phyloP scores from a whole-genome alignment of 2,797 vertebrate species.

The Neomorphus geoffroyi region DNA sequence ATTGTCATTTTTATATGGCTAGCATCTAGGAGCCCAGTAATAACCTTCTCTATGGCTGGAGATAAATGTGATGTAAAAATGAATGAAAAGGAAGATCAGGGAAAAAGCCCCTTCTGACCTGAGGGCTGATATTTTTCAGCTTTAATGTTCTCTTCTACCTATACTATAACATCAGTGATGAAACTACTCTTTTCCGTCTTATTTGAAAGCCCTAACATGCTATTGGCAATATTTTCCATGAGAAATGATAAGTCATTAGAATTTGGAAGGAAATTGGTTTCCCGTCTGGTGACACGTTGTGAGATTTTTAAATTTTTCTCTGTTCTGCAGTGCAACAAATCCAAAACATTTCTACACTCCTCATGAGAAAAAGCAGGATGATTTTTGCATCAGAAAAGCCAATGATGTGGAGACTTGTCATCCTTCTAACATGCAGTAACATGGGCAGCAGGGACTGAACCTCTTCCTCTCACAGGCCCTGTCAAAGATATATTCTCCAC shows the following conservation, averaged over 20 bases:
- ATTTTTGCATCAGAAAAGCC: constrained; percentile 9
- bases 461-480: not conserved
- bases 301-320: constrained; percentile 35
- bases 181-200: constrained; percentile 57
- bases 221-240: constrained; percentile 43
- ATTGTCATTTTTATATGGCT: constrained; percentile 18
- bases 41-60: constrained; percentile 37
- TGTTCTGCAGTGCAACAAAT: not conserved
- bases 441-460: not conserved
- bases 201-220: constrained; percentile 48
- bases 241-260: constrained; percentile 43
- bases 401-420: not conserved
- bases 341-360: not conserved
- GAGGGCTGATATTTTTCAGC: constrained; percentile 63
- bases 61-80: constrained; percentile 60
- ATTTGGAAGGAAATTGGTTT: constrained; percentile 44
- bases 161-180: constrained; percentile 32
- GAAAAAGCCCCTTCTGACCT: constrained; percentile 56
- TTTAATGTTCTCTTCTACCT: constrained; percentile 56
- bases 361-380: not conserved
- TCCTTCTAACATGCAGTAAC: not conserved
- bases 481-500: not conserved
- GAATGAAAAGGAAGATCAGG: constrained; percentile 60
- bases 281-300: not conserved
- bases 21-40: constrained; percentile 30